Percentiles rank a stretch among this genome's conserved stretches.
Evolutionary conservation across 2,797 vertebrate species (phyloP).

Genomic region (Synaphobranchus kaupii): DNA sequence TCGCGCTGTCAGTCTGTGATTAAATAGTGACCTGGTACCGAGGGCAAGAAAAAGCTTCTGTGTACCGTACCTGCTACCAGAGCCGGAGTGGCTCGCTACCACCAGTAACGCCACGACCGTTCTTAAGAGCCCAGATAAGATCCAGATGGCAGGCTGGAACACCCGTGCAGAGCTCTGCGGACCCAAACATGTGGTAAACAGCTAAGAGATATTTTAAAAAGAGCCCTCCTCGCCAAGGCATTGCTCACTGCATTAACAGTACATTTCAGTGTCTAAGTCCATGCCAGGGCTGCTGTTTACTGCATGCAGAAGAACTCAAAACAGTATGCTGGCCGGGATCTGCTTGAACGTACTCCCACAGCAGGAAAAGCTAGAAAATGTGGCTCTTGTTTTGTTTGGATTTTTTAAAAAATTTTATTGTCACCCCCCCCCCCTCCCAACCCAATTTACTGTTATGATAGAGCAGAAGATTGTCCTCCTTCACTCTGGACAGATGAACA

Average conservation of each 20-base stretch:
- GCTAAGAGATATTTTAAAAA: constrained; percentile 70
- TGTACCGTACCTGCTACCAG: neutral
- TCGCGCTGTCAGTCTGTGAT: neutral
- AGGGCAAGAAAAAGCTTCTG: neutral
- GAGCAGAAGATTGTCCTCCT: constrained; percentile 62
- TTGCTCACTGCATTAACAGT: constrained; percentile 71
- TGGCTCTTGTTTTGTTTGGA: neutral
- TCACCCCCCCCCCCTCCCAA: neutral
- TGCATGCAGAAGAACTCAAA: constrained; percentile 49
- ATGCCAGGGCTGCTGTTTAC: constrained; percentile 18
- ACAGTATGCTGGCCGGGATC: constrained; percentile 68
- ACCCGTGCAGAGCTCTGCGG: constrained; percentile 71
- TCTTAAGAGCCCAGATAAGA: constrained; percentile 73
- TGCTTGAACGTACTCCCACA: constrained; percentile 63
- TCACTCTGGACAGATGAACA: constrained; percentile 42
- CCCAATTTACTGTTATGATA: constrained; percentile 39
- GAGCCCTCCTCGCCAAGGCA: constrained; percentile 72
- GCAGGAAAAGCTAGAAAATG: constrained; percentile 53
- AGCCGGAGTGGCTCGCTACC: constrained; percentile 62
- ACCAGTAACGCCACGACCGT: constrained; percentile 65
- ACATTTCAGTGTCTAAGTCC: constrained; percentile 28
- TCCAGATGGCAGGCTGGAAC: constrained; percentile 88
- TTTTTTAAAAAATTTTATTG: neutral
- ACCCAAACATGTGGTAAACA: constrained; percentile 84
- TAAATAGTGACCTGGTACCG: constrained; percentile 17